A percentile compares a stretch with the other conserved stretches of the same genome.
Evolutionary conservation across 2,797 vertebrate genomes (phyloP).

Genomic region (Aulostomus chinensis): DNA sequence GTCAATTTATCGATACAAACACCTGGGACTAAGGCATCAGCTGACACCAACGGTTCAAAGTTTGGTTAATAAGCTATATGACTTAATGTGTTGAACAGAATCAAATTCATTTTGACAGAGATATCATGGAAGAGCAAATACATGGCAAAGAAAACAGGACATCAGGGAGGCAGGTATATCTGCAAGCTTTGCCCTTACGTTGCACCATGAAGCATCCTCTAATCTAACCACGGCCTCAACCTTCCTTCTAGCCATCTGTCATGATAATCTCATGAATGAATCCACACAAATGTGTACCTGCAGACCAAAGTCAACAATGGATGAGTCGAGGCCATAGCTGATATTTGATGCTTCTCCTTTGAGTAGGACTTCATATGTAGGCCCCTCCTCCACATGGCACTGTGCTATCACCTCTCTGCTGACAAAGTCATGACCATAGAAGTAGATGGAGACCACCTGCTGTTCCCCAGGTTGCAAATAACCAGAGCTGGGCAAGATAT

Average conservation of each 20-base stretch:
- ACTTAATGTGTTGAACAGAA: too few relatives aligned
- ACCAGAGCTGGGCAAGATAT: constrained; percentile 82
- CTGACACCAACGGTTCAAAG: too few relatives aligned
- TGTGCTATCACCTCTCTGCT: constrained; percentile 69
- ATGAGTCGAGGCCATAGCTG: constrained; percentile 79
- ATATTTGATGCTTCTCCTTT: constrained; percentile 83
- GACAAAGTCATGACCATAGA: constrained; percentile 84
- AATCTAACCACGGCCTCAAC: background rate
- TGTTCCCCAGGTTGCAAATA: constrained; percentile 78
- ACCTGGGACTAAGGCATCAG: too few relatives aligned
- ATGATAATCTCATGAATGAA: too few relatives aligned
- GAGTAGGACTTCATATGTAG: constrained; percentile 81
- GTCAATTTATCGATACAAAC: too few relatives aligned
- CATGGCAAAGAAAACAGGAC: constrained; percentile 16
- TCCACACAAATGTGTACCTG: constrained; percentile 76
- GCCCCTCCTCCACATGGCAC: constrained; percentile 87
- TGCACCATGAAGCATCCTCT: background rate
- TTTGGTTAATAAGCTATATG: too few relatives aligned
- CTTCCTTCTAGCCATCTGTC: background rate
- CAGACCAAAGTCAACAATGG: constrained; percentile 80
- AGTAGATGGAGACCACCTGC: constrained; percentile 79
- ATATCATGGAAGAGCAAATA: too few relatives aligned
- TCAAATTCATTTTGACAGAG: too few relatives aligned
- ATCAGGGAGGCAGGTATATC: background rate
- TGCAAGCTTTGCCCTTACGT: background rate